These are phyloP conservation scores for Thereva nobilitata DNA, from an alignment of 2,888 invertebrate species.

Conservation along the genomic window DNA sequence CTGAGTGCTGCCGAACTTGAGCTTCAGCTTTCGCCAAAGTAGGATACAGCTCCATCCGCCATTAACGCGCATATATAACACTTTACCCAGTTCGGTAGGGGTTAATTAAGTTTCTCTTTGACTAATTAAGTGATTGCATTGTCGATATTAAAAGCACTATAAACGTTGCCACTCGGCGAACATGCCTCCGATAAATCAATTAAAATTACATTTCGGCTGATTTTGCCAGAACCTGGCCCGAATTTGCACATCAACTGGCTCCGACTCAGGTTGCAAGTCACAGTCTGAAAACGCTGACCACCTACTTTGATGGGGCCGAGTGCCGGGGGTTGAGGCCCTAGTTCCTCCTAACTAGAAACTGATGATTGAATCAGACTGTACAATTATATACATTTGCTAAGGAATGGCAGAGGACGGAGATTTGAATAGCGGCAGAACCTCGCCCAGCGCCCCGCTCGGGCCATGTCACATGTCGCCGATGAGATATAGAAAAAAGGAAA, in stretches of 20 bases:
- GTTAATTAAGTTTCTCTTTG: slow-evolving; percentile 47
- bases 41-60: slow-evolving; percentile 4
- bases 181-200: slow-evolving; percentile 42
- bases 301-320: background rate
- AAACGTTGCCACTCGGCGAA: slow-evolving; percentile 41
- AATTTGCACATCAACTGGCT: slow-evolving; percentile 24
- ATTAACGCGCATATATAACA: slow-evolving; percentile 34
- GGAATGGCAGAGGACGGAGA: no score
- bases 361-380: no score
- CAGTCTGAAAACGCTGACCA: slow-evolving; percentile 28
- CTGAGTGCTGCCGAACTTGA: background rate
- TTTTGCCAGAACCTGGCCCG: slow-evolving; percentile 27
- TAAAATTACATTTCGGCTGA: slow-evolving; percentile 43
- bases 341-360: no score
- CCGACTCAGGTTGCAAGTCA: slow-evolving; percentile 28
- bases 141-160: slow-evolving; percentile 47
- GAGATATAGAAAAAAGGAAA: slow-evolving; percentile 42
- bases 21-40: background rate
- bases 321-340: background rate
- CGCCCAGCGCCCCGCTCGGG: no score
- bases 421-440: no score
- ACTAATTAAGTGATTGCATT: slow-evolving; percentile 48
- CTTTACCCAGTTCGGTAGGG: slow-evolving; percentile 41
- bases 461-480: slow-evolving; percentile 6
- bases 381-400: no score